A percentile compares a stretch with the other conserved stretches of the same genome.
Conservation (phyloP, 2,797 vertebrate species). For the Micromesistius poutassou region DNA sequence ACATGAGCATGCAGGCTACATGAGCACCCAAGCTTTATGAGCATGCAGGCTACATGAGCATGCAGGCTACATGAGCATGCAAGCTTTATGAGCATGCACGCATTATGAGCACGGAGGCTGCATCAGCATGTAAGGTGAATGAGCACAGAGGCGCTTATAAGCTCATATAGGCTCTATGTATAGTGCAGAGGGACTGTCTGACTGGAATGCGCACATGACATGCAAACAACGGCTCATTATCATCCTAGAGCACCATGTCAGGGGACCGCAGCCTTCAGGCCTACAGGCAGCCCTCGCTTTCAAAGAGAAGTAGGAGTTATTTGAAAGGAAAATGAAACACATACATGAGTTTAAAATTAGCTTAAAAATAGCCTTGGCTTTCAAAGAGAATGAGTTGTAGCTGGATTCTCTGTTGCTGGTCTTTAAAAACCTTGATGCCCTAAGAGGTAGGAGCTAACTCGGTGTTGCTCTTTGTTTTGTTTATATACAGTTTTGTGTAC, state of each 20-base stretch:
- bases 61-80: too few relatives aligned
- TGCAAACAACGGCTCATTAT: background rate
- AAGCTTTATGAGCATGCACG: too few relatives aligned
- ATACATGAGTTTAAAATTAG: background rate
- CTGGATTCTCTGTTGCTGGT: background rate
- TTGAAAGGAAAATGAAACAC: background rate
- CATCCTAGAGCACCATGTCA: background rate
- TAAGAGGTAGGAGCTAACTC: background rate
- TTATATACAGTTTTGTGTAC: too few relatives aligned
- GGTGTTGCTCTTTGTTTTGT: too few relatives aligned
- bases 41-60: too few relatives aligned
- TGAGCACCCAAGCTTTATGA: too few relatives aligned
- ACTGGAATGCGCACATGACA: too few relatives aligned
- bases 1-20: too few relatives aligned
- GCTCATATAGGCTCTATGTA: background rate
- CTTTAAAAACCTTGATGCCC: background rate
- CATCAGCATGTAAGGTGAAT: too few relatives aligned
- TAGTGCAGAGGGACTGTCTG: background rate
- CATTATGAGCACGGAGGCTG: too few relatives aligned
- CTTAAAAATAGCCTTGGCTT: background rate
- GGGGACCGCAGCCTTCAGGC: background rate
- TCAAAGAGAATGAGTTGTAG: background rate
- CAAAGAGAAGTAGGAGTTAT: background rate
- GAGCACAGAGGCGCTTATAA: too few relatives aligned
- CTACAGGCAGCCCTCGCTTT: background rate